Evolutionary conservation across 2,113 vertebrate species (phyloP).

Genomic region (Australoheros scitulus): DNA sequence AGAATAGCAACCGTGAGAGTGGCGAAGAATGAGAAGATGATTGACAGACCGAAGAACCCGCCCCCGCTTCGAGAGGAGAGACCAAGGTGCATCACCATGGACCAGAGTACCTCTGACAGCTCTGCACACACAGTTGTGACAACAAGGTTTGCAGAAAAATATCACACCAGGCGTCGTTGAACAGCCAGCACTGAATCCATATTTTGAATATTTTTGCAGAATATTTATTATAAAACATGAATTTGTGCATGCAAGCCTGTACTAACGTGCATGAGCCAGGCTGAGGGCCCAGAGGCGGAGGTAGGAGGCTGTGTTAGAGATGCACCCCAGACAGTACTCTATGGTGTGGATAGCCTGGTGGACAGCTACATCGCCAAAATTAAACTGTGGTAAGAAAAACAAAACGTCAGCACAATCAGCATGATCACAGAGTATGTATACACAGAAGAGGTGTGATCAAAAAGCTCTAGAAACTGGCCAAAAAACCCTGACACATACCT

Average conservation of each 20-base stretch:
- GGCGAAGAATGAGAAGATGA: constrained; percentile 91
- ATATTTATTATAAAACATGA: neutral
- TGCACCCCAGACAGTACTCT: constrained; percentile 97
- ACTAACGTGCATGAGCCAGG: constrained; percentile 95
- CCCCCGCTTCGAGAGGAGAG: constrained; percentile 84
- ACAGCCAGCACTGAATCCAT: neutral
- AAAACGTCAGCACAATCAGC: neutral
- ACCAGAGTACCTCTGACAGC: constrained; percentile 94
- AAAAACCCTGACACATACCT: neutral
- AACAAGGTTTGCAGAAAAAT: neutral
- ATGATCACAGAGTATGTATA: fast-evolving
- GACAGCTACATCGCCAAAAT: constrained; percentile 93
- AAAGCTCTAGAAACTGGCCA: neutral
- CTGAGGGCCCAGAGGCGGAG: constrained; percentile 97
- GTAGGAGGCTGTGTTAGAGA: constrained; percentile 98
- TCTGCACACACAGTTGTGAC: constrained; percentile 72
- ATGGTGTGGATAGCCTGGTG: constrained; percentile 99
- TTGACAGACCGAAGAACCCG: constrained; percentile 86
- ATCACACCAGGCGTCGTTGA: neutral
- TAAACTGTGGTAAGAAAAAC: constrained; percentile 81
- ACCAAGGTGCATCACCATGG: constrained; percentile 93
- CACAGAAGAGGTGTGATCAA: neutral
- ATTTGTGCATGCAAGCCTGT: neutral
- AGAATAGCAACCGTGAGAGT: constrained; percentile 92
- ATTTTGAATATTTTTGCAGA: neutral